Percentiles rank a stretch among this genome's conserved stretches.
Evolutionary conservation across 2,113 vertebrate species (phyloP).

Genomic region (Ceratotherium simum): DNA sequence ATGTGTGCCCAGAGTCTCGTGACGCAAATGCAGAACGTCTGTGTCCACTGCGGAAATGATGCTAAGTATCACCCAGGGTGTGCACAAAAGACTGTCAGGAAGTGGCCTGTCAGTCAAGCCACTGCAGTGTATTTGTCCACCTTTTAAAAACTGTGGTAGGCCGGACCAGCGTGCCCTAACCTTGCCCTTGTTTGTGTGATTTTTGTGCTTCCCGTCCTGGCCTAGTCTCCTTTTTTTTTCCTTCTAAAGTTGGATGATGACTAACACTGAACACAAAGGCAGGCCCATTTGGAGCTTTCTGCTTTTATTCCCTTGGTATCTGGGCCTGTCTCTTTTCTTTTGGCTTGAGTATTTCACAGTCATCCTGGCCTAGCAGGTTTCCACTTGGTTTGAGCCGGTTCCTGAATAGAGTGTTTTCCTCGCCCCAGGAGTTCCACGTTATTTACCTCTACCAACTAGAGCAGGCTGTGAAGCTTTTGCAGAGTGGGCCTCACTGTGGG

Average conservation of each 20-base stretch:
- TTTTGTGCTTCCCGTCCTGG: not conserved
- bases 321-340: conserved; percentile 27
- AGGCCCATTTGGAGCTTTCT: conserved; percentile 17
- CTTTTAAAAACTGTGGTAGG: not conserved
- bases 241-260: conserved; percentile 68
- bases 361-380: conserved; percentile 22
- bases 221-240: not conserved
- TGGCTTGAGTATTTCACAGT: not conserved
- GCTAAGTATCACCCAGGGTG: not conserved
- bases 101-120: not conserved
- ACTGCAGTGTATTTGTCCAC: not conserved
- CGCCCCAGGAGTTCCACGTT: not conserved
- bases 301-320: not conserved
- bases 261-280: conserved; percentile 64
- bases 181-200: not conserved
- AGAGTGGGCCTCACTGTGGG: not conserved
- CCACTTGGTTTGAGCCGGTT: not conserved
- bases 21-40: not conserved
- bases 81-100: not conserved
- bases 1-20: not conserved
- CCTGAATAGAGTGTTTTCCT: conserved; percentile 61
- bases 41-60: not conserved
- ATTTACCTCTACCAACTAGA: conserved; percentile 44
- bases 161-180: not conserved
- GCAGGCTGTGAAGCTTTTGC: not conserved